Conservation (phyloP, 2,888 invertebrate species). For the Sarcophaga subvicina region DNA sequence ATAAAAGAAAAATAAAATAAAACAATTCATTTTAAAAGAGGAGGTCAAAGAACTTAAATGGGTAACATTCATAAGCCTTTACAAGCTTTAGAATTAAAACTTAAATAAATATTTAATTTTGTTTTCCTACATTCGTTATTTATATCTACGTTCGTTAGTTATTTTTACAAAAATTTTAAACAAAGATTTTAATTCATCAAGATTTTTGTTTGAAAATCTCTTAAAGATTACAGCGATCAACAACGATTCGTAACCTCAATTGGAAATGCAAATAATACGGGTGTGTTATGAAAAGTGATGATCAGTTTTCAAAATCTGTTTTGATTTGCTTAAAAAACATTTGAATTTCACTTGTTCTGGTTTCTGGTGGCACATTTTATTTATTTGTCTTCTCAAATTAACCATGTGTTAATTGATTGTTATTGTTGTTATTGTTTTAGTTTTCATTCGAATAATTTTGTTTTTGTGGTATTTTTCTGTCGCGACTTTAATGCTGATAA, state of each 20-base stretch:
- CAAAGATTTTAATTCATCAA: constrained; percentile 57
- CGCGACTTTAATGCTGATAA: neutral
- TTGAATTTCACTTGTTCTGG: constrained; percentile 25
- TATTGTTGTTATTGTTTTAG: neutral
- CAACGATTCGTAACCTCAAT: neutral
- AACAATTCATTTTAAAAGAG: neutral
- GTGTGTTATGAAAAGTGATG: neutral
- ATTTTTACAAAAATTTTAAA: constrained; percentile 2
- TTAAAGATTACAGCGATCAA: neutral
- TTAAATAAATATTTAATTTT: constrained; percentile 48
- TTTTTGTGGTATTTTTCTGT: neutral
- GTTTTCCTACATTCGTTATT: neutral
- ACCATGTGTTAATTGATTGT: constrained; percentile 51
- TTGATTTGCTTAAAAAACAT: neutral
- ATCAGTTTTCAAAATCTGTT: neutral
- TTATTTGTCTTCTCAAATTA: constrained; percentile 26
- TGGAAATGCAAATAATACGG: neutral
- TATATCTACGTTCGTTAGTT: neutral
- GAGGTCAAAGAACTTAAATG: constrained; percentile 57
- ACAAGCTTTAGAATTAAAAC: constrained; percentile 30
- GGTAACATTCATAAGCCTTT: constrained; percentile 2
- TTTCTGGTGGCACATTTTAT: neutral
- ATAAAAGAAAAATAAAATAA: neutral
- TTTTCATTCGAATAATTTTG: neutral
- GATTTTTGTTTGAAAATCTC: neutral